Conservation (phyloP, 2,113 vertebrate species). For the Hippolais icterina region DNA sequence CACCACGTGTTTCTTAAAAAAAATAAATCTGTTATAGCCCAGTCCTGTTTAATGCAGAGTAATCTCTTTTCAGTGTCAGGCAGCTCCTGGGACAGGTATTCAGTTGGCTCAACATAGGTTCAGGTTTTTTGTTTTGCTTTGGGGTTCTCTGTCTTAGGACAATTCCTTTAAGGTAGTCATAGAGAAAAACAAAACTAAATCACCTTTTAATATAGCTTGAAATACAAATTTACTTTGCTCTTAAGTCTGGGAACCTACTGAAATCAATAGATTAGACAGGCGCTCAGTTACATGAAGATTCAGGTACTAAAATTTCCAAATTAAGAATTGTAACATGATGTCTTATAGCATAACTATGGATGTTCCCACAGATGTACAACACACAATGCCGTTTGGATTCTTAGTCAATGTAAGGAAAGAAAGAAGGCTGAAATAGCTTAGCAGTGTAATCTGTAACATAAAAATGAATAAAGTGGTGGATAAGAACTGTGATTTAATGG, state of each 20-base stretch:
- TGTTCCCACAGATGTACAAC: neutral
- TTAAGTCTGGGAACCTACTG: neutral
- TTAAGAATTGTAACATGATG: neutral
- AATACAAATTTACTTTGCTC: neutral
- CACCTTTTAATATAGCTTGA: conserved; percentile 20
- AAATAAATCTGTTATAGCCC: neutral
- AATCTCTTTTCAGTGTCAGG: neutral
- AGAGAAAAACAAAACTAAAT: neutral
- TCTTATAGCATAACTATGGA: neutral
- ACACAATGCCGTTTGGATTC: neutral
- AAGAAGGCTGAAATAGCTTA: neutral
- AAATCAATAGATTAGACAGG: neutral
- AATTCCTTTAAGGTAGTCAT: neutral
- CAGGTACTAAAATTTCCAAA: neutral
- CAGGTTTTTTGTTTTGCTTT: neutral
- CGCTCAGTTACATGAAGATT: neutral
- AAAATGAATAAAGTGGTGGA: conserved; percentile 49
- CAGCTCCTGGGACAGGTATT: neutral
- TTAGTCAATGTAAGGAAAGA: neutral
- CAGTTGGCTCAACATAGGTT: neutral
- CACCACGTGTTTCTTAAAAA: neutral
- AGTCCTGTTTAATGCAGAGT: neutral
- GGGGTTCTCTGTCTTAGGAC: neutral
- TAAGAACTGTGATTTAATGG: conserved; percentile 53
- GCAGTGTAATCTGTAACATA: neutral